Evolutionary conservation across 2,113 vertebrate genomes (phyloP), one percentile per base, ranked within the genome.

Genomic region (Chlorocebus sabaeus): DNA sequence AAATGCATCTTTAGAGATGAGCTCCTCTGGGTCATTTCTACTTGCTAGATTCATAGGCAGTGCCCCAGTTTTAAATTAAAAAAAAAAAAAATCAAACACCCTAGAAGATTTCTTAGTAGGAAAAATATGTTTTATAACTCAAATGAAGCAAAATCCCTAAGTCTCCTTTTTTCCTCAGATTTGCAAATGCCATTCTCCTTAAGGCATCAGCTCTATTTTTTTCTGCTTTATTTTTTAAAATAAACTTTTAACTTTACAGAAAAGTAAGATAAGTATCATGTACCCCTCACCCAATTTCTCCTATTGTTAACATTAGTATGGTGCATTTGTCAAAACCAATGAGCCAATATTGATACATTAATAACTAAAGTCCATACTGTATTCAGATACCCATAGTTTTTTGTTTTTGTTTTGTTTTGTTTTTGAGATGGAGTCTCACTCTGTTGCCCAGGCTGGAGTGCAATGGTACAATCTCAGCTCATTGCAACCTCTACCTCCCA

Each of bases 21-120:
- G 70, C 35, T 92, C 92, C 95, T 97, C 25, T 96, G 97, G 89
- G 97, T 57, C 76, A 67, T 85, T 85, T 82, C 55, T 88, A 83
- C 87, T 96, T 80, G 25, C 84, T 89, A 76, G 38, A 87, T 76
- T 87, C 70, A 84, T 25, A 89, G 70, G 57, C 55, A 92, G 38
- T 98, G 97, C 8, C 93, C 98, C 97, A 94, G 70, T 98, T 98
- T 88, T 40, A 95, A 73, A 72, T 90, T 80, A 50, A 30, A 72
- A 84, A 81, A 84, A 84, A 81, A n/a, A 72, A 84, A 82, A 38
- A 8, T 22, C 32, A 87, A 94, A 85, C 43, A 32, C 9, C 6
- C n/a, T 80, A 55, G 23, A 93, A 72, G 64, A 81, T 87, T 75
- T 81, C 30, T 89, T 85, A 55, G 45, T 64, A 84, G 68, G 38